A percentile compares a stretch with the other conserved stretches of the same genome.
Evolutionary conservation across 2,888 invertebrate species (phyloP).

Genomic region (Deroplatys truncata): DNA sequence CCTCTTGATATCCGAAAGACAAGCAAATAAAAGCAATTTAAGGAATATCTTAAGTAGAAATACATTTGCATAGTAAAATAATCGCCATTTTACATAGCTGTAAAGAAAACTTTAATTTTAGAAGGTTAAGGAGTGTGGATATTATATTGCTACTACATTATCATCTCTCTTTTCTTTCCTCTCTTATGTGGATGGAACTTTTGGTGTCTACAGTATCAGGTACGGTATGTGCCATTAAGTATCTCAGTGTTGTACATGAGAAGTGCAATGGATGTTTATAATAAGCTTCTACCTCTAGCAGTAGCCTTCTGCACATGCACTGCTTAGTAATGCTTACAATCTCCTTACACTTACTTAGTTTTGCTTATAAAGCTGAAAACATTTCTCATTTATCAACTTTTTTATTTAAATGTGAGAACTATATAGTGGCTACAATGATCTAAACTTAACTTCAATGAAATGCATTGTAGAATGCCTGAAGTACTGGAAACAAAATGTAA

Average conservation of each 20-base stretch:
- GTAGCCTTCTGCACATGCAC: background rate
- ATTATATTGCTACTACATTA: background rate
- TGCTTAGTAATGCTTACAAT: background rate
- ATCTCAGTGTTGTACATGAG: conserved; percentile 8
- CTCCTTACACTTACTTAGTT: background rate
- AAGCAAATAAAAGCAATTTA: too few relatives aligned
- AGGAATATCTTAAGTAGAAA: too few relatives aligned
- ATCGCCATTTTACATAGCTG: too few relatives aligned
- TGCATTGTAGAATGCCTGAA: background rate
- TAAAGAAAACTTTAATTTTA: too few relatives aligned
- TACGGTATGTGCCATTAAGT: conserved; percentile 23
- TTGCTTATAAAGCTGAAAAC: background rate
- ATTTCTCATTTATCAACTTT: background rate
- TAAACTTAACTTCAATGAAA: background rate
- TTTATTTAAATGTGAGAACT: background rate
- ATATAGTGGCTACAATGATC: background rate
- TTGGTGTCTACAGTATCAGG: conserved; percentile 15
- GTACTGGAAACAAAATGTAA: background rate
- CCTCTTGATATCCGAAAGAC: too few relatives aligned
- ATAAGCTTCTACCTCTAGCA: background rate
- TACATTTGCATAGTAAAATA: too few relatives aligned
- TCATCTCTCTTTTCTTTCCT: background rate
- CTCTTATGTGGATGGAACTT: background rate
- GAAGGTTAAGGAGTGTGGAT: too few relatives aligned
- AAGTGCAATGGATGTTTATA: background rate